Percentiles rank a stretch among this genome's conserved stretches.
phyloP scores from a whole-genome alignment of 2,888 invertebrate genomes.

The Acanthosoma haemorrhoidale region DNA sequence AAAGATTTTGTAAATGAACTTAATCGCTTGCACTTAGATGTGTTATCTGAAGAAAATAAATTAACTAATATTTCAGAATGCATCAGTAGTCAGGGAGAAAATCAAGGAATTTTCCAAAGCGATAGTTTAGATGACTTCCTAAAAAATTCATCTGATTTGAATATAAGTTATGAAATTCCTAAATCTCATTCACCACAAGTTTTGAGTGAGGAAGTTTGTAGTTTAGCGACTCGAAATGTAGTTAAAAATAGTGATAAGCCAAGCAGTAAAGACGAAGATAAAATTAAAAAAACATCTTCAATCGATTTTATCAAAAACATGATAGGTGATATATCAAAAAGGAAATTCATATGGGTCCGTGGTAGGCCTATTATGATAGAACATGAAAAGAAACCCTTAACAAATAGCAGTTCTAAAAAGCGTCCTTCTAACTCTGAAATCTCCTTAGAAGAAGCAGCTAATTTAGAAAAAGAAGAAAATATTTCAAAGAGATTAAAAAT shows the following conservation, averaged over 20 bases:
- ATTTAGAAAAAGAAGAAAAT: not conserved
- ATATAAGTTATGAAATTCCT: not conserved
- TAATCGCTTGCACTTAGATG: not conserved
- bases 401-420: not conserved
- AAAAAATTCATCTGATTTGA: not conserved
- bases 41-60: not conserved
- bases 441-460: not conserved
- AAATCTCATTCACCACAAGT: not conserved
- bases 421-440: not conserved
- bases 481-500: not conserved
- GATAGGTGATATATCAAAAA: constrained; percentile 8
- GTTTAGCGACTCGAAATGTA: not conserved
- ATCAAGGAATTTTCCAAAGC: constrained; percentile 11
- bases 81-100: not conserved
- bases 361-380: constrained; percentile 16
- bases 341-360: constrained; percentile 2
- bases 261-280: not conserved
- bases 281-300: not conserved
- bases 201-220: not conserved
- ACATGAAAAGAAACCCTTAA: not conserved
- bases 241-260: too few species aligned
- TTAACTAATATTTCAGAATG: not conserved
- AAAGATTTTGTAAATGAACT: not conserved
- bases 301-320: constrained; percentile 1
- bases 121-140: not conserved